These are phyloP conservation scores for Valencia hispanica DNA, from an alignment of 2,797 vertebrate species.

Conservation along the genomic window DNA sequence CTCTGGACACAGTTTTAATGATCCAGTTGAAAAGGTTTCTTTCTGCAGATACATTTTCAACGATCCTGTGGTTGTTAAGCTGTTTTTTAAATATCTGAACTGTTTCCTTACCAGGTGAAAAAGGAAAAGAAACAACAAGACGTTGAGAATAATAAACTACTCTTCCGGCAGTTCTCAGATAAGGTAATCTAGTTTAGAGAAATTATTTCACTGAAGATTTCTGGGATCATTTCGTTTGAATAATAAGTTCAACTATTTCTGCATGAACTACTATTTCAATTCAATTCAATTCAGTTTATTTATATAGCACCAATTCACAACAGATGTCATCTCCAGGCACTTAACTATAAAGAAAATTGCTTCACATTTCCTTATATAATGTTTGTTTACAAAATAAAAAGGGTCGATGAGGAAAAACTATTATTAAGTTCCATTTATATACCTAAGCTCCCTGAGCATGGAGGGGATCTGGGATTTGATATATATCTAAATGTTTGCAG, in stretches of 20 bases:
- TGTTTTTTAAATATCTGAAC: not conserved
- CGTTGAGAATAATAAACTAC: not conserved
- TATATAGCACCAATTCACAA: no score
- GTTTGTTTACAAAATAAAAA: no score
- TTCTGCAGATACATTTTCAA: not conserved
- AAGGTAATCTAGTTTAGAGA: conserved; percentile 49
- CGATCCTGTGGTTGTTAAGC: not conserved
- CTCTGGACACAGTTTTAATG: not conserved
- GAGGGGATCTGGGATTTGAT: not conserved
- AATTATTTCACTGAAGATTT: no score
- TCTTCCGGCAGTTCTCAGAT: conserved; percentile 68
- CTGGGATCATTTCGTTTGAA: not conserved
- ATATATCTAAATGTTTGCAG: conserved; percentile 42
- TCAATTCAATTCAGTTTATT: no score
- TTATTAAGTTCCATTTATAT: no score
- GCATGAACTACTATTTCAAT: no score
- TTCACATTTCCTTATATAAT: no score
- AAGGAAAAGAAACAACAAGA: not conserved
- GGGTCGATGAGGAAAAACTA: no score
- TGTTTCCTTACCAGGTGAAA: conserved; percentile 18
- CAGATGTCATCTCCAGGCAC: no score
- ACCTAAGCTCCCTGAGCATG: no score
- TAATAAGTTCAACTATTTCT: no score
- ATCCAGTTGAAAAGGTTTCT: conserved; percentile 15
- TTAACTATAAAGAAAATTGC: no score